Base-by-base conservation (phyloP, 1,140 invertebrate species). In the Drosophila sturtevanti region DNA sequence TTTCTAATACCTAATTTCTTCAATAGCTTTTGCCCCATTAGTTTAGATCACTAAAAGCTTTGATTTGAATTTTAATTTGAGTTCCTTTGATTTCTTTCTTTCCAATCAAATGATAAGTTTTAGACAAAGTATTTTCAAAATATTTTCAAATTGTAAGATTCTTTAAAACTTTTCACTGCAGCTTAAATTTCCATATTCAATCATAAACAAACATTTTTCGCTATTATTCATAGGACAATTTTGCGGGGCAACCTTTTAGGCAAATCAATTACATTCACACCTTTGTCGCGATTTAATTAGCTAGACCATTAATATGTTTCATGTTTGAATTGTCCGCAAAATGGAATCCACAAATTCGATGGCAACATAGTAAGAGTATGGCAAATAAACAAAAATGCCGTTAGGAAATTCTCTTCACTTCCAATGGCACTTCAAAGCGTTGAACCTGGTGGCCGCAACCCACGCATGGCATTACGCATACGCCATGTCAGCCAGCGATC, bases 381-480 rank as follows among this genome's bases (percentile, higher is more conserved):
- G 9, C n/a, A 21, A 48, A 54, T 66, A 41, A 18, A 52, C 55
- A 60, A 74, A 74, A 60, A 66, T 56, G 22, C 72, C 58, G 64
- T 18, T 58, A 38, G 72, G 63, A 27, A 34, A 64, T 72, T 58
- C 59, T 55, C 21, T 62, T 63, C 48, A 68, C 38, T 34, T 58
- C 58, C 58, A 66, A 62, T 21, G 24, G 52, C 52, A 75, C 63
- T 75, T 75, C 72, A 75, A 75, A 75, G 72, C 64, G 11, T 58
- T 51, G 12, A 12, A 14, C 5, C 22, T n/a, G 12, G 12, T n/a
- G 12, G 12, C 18, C 18, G 11, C 31, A 9, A 63, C 21, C 54
- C 41, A 14, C 38, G 31, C 54, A 16, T 24, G 27, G n/a, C 64
- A 81, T 69, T 81, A 87, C 78, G 78, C 74, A 87, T 87, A 81